phyloP scores from a whole-genome alignment of 2,888 invertebrate species.

The Oscheius myriophilus region DNA sequence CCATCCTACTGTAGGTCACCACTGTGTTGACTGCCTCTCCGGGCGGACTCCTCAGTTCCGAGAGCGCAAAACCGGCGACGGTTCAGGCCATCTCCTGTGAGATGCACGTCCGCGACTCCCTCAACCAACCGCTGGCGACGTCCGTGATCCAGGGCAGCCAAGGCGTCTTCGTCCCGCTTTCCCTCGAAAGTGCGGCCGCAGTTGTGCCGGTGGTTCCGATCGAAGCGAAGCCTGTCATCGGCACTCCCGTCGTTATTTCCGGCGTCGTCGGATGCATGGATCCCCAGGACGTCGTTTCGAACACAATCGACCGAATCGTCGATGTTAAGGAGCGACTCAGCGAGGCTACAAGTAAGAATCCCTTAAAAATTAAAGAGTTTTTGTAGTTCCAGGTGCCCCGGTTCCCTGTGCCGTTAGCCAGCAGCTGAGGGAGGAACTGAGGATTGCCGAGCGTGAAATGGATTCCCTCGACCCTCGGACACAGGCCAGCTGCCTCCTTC shows the following conservation, averaged over 20 bases:
- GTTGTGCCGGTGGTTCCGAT: constrained; percentile 10
- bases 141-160: constrained; percentile 33
- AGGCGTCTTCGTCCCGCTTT: not conserved
- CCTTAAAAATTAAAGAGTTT: too few relatives aligned
- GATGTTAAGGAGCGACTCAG: constrained; percentile 66
- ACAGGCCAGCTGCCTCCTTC: constrained; percentile 62
- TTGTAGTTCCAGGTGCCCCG: constrained; percentile 28
- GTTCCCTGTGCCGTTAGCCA: constrained; percentile 47
- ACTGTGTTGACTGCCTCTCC: constrained; percentile 26
- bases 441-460: constrained; percentile 63
- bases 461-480: constrained; percentile 62
- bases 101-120: constrained; percentile 57
- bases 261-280: constrained; percentile 31
- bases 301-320: constrained; percentile 62
- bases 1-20: not conserved
- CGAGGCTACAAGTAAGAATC: constrained; percentile 42
- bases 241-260: not conserved
- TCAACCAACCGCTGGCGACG: constrained; percentile 35
- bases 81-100: constrained; percentile 61
- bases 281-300: constrained; percentile 63
- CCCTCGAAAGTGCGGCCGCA: not conserved
- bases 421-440: constrained; percentile 58
- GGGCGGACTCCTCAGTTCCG: constrained; percentile 11
- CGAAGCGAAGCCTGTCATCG: not conserved
- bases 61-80: constrained; percentile 38